Conservation (phyloP, 2,888 invertebrate species). For the Agrilus biguttatus region DNA sequence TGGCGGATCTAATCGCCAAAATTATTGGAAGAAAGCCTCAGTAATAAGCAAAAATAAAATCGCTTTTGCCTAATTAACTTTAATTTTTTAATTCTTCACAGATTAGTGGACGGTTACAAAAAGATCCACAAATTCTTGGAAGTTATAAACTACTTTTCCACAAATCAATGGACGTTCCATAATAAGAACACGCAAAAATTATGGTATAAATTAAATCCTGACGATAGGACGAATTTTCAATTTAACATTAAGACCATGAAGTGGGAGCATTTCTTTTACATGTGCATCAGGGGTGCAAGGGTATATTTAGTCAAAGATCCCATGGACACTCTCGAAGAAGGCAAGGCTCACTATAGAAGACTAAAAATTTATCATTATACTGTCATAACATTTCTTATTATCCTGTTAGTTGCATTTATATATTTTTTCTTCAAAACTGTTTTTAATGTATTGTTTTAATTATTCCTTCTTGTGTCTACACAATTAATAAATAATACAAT, state of each 20-base stretch:
- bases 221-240: conserved; percentile 45
- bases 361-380: too few relatives aligned
- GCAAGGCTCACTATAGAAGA: too few relatives aligned
- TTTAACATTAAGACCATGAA: conserved; percentile 55
- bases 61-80: too few relatives aligned
- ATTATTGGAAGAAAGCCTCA: too few relatives aligned
- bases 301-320: conserved; percentile 68
- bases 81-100: conserved; percentile 23
- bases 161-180: conserved; percentile 55
- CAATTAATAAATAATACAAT: too few relatives aligned
- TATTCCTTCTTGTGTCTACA: too few relatives aligned
- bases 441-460: too few relatives aligned
- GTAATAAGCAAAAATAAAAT: too few relatives aligned
- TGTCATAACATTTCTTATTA: too few relatives aligned
- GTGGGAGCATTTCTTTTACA: conserved; percentile 57
- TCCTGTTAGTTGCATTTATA: too few relatives aligned
- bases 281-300: conserved; percentile 55
- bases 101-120: conserved; percentile 57
- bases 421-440: too few relatives aligned
- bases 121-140: conserved; percentile 59
- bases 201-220: conserved; percentile 36
- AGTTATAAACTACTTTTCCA: conserved; percentile 63
- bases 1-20: too few relatives aligned
- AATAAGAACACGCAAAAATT: conserved; percentile 41
- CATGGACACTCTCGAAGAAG: conserved; percentile 39